Evolutionary conservation across 1,140 invertebrate species (phyloP), one percentile per base, ranked within the genome.

Genomic region (Cyrtorhinus lividipennis): DNA sequence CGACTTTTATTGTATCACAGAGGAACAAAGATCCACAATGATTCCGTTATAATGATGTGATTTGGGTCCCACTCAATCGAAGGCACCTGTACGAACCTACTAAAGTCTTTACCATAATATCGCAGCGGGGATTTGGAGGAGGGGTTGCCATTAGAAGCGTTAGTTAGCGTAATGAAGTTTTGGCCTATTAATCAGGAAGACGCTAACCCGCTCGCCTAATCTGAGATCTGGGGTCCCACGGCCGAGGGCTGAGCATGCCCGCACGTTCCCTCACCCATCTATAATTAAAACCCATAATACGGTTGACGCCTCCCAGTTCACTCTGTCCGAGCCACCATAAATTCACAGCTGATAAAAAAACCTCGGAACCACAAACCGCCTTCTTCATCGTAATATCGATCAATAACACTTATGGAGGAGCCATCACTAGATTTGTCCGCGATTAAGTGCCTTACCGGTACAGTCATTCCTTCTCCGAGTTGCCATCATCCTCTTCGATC

Each of bases 101-200:
- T n/a, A n/a, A n/a, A n/a, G n/a, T n/a, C n/a, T n/a, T n/a, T n/a
- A n/a, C n/a, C n/a, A n/a, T n/a, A n/a, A n/a, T n/a, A n/a, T n/a
- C n/a, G n/a, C n/a, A n/a, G n/a, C n/a, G n/a, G n/a, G n/a, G n/a
- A n/a, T n/a, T n/a, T n/a, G n/a, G n/a, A n/a, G n/a, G n/a, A n/a
- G n/a, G n/a, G n/a, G n/a, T n/a, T 24, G 27, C 58, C 58, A 59
- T 59, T 59, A 59, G 56, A 8, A 58, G 58, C 27, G 58, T 59
- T 59, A 59, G 58, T 59, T 59, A 59, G 58, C 27, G 58, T 59
- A 59, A 59, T 59, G 58, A 59, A 59, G 58, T 59, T 59, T 59
- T 59, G 58, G 58, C 58, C 58, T 59, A 59, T 59, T 59, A 59
- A 59, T 59, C 58, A 59, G 58, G 24, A 25, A 59, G 27, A 30